A percentile compares a stretch with the other conserved stretches of the same genome.
Conservation (phyloP, 1,140 invertebrate species). For the Pantala flavescens region DNA sequence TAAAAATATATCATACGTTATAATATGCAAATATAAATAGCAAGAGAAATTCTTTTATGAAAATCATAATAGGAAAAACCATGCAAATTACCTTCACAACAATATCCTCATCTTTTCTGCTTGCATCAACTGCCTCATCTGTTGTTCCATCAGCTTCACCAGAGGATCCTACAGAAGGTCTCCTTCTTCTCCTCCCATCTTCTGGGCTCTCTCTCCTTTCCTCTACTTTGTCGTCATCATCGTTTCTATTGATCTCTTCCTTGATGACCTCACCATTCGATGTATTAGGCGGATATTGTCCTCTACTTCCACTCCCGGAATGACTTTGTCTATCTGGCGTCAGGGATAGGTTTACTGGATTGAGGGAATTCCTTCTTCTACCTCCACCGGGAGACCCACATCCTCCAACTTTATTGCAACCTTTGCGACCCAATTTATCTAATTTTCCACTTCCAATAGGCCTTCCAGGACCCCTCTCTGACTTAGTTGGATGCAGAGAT, state of each 20-base stretch:
- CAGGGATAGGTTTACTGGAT: constrained; percentile 66
- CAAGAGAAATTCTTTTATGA: too few species aligned
- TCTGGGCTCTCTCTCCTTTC: constrained; percentile 8
- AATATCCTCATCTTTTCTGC: constrained; percentile 13
- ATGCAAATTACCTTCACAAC: too few species aligned
- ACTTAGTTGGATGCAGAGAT: background rate
- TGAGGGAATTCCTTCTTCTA: constrained; percentile 34
- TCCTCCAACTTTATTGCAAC: background rate
- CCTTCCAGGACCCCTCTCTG: background rate
- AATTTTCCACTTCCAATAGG: background rate
- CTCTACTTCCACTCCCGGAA: background rate
- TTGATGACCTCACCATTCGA: background rate
- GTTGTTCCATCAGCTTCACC: background rate
- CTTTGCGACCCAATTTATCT: background rate
- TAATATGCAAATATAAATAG: too few species aligned
- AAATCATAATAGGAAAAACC: too few species aligned
- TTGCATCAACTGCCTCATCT: constrained; percentile 16
- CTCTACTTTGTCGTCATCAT: background rate
- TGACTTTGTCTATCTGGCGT: constrained; percentile 24
- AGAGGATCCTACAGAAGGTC: background rate
- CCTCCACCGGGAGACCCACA: constrained; percentile 19
- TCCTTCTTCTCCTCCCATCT: background rate
- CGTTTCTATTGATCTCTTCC: background rate
- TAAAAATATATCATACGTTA: too few species aligned
- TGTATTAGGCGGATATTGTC: background rate